Conservation (phyloP, 2,888 invertebrate genomes). For the Lamellibrachia satsuma region DNA sequence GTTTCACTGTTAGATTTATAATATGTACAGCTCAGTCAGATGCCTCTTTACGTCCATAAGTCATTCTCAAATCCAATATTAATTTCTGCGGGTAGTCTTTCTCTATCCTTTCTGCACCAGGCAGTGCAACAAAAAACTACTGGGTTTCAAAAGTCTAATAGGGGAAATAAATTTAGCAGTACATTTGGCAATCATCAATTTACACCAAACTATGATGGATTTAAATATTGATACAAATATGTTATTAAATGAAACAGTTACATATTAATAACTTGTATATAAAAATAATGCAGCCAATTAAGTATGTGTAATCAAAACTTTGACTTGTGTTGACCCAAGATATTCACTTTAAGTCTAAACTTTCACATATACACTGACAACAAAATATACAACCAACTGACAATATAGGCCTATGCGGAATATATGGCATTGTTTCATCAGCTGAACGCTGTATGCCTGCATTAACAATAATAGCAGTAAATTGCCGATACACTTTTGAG, state of each 20-base stretch:
- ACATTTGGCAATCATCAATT: background rate
- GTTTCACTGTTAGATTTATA: too few relatives aligned
- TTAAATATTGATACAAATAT: background rate
- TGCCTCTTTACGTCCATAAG: background rate
- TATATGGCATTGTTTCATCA: too few relatives aligned
- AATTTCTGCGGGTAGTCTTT: background rate
- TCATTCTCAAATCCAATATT: background rate
- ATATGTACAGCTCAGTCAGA: background rate
- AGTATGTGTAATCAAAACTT: background rate
- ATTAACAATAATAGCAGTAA: too few relatives aligned
- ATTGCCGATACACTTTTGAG: too few relatives aligned
- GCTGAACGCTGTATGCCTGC: too few relatives aligned
- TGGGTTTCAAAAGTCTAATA: too few relatives aligned
- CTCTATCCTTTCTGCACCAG: background rate
- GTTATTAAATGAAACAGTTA: background rate
- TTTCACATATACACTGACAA: background rate
- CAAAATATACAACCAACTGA: constrained; percentile 6
- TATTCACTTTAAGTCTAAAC: background rate
- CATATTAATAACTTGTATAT: background rate
- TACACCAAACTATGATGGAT: background rate
- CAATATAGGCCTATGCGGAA: background rate
- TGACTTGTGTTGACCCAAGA: background rate
- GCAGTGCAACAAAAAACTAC: background rate
- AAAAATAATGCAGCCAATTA: background rate
- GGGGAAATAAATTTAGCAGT: background rate